Percentiles rank a stretch among this genome's conserved stretches.
Evolutionary conservation across 2,113 vertebrate species (phyloP).

Genomic region (Erinaceus europaeus): DNA sequence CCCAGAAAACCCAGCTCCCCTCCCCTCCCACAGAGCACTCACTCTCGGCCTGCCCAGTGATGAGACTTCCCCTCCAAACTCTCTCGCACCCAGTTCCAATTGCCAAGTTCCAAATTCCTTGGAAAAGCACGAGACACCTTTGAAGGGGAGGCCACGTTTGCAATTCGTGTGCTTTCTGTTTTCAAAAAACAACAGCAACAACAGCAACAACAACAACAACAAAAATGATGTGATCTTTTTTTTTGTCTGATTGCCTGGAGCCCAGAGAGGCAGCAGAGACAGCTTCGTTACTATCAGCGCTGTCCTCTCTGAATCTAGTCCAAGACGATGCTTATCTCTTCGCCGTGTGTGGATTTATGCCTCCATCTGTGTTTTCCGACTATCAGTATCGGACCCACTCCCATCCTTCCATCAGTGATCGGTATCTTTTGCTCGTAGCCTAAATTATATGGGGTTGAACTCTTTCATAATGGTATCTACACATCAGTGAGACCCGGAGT

Average conservation of each 20-base stretch:
- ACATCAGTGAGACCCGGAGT: not conserved
- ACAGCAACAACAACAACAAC: too few species aligned
- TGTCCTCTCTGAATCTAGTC: rapidly evolving
- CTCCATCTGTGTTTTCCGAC: not conserved
- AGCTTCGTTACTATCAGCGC: not conserved
- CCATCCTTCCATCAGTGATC: not conserved
- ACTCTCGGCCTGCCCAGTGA: not conserved
- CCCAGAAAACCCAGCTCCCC: not conserved
- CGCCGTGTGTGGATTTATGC: not conserved
- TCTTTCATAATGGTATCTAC: too few species aligned
- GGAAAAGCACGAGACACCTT: not conserved
- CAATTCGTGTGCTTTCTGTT: not conserved
- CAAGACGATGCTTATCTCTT: rapidly evolving
- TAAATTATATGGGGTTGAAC: not conserved
- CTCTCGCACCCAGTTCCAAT: not conserved
- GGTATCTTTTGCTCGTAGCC: not conserved
- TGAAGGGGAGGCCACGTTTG: not conserved
- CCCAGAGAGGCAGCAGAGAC: not conserved
- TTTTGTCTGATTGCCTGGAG: rapidly evolving
- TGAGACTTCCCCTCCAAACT: not conserved
- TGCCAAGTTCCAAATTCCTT: not conserved
- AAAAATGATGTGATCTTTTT: not conserved
- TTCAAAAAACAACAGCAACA: not conserved
- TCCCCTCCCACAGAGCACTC: not conserved
- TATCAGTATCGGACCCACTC: too few species aligned